A percentile compares a stretch with the other conserved stretches of the same genome.
These are phyloP conservation scores for Electrona antarctica DNA, from an alignment of 2,113 vertebrate species.

Conservation along the genomic window DNA sequence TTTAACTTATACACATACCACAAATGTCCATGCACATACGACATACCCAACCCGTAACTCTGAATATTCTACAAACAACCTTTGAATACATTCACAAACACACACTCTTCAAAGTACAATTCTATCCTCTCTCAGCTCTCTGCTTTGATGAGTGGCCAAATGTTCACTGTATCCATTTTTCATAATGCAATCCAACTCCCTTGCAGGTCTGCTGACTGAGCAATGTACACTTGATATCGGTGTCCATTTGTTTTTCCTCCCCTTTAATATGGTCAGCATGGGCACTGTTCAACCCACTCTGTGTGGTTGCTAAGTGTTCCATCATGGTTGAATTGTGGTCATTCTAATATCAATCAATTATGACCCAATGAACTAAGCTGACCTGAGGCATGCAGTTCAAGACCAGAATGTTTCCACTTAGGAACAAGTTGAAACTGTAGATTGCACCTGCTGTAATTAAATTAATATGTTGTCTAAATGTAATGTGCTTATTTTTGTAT, in stretches of 20 bases:
- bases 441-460: background rate
- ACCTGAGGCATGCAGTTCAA: slow-evolving; percentile 20
- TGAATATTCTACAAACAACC: background rate
- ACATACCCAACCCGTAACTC: background rate
- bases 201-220: slow-evolving; percentile 54
- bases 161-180: slow-evolving; percentile 29
- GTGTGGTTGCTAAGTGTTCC: slow-evolving; percentile 67
- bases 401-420: background rate
- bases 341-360: slow-evolving; percentile 47
- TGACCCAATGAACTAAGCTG: background rate
- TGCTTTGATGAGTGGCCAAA: slow-evolving; percentile 12
- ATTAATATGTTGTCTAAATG: slow-evolving; percentile 11
- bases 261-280: slow-evolving; percentile 24
- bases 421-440: background rate
- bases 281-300: background rate
- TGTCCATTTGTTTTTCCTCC: slow-evolving; percentile 50
- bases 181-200: slow-evolving; percentile 55
- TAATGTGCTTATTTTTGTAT: background rate
- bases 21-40: slow-evolving; percentile 20
- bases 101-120: slow-evolving; percentile 6
- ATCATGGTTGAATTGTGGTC: slow-evolving; percentile 54
- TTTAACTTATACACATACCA: slow-evolving; percentile 20
- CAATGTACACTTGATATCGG: slow-evolving; percentile 58
- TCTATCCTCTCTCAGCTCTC: slow-evolving; percentile 29
- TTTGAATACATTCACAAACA: background rate